Base-by-base conservation (phyloP, 1,140 invertebrate species). In the Pteromalus puparum region DNA sequence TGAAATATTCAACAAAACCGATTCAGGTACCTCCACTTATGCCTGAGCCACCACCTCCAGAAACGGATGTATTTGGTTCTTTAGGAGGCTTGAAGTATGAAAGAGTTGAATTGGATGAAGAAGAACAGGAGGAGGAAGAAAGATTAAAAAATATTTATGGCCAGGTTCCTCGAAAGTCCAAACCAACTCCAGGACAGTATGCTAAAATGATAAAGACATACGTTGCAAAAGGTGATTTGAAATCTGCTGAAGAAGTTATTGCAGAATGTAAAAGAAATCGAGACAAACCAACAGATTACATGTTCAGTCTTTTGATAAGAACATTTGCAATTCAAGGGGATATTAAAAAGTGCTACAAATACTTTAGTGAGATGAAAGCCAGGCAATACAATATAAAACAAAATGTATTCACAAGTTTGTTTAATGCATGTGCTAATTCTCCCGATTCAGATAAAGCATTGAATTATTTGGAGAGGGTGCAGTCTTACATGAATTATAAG, bases 341-440 rank as follows among this genome's bases (percentile, higher is more conserved):
- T 88, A 95, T 97, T 46, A 95, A 97, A 88, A 97, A 96, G 92
- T 97, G 97, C 28, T 98, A 98, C 90, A 94, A 95, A 85, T 90
- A 98, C 1, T 98, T 94, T 88, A 97, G 96, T 88, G 94, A 96
- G 88, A 97, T 98, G 96, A 98, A 97, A 90, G 95, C 95, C 88
- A 90, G 95, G 68, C 95, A 94, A 0, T 89, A 98, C 0, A 94
- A 94, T 87, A 94, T 95, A 1, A 96, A 95, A 53, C 93, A 94
- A 0, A 94, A 95, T 13, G 96, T 95, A 12, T 97, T 97, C 89
- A 98, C 97, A 18, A 96, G 96, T 81, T 92, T 99, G 21, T 97
- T 99, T 89, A 97, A 98, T 93, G 96, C 97, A 12, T 98, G 97
- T 92, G 95, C 97, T 12, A 96, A 98, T 91, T 96, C 95, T 80